Evolutionary conservation across 2,797 vertebrate species (phyloP).

Genomic region (Nothura maculosa): DNA sequence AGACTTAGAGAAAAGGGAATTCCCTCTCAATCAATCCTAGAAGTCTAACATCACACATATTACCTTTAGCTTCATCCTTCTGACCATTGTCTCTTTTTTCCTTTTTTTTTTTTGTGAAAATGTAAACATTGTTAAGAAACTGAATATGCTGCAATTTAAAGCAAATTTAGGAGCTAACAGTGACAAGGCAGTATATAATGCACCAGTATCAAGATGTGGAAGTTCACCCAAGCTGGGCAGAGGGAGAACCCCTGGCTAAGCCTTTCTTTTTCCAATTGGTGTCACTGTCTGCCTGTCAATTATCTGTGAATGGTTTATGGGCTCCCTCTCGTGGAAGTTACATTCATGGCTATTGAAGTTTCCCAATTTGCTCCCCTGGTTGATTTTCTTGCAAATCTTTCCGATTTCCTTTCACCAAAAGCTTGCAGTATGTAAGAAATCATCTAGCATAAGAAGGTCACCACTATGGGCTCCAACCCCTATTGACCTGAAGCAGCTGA

Average conservation of each 20-base stretch:
- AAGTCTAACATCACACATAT: rapidly evolving
- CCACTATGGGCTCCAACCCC: rapidly evolving
- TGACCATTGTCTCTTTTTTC: rapidly evolving
- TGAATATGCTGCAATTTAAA: rapidly evolving
- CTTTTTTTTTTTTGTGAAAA: neutral
- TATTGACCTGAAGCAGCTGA: neutral
- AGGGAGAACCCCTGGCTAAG: too few species aligned
- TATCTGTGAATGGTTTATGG: neutral
- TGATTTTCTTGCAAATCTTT: rapidly evolving
- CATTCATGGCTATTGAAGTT: rapidly evolving
- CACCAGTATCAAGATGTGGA: too few species aligned
- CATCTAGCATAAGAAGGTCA: neutral
- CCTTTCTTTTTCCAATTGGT: neutral
- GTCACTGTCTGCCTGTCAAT: neutral
- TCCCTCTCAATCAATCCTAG: rapidly evolving
- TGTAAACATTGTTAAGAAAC: rapidly evolving
- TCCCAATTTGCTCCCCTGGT: rapidly evolving
- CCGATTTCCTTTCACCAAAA: neutral
- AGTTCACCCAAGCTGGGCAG: too few species aligned
- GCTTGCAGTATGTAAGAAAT: neutral
- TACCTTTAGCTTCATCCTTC: rapidly evolving
- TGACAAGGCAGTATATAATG: neutral
- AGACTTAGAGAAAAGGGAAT: neutral
- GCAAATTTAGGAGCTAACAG: too few species aligned
- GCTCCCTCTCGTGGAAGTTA: conserved; percentile 52